Conservation (phyloP, 2,888 invertebrate species). For the Meloe dianella region DNA sequence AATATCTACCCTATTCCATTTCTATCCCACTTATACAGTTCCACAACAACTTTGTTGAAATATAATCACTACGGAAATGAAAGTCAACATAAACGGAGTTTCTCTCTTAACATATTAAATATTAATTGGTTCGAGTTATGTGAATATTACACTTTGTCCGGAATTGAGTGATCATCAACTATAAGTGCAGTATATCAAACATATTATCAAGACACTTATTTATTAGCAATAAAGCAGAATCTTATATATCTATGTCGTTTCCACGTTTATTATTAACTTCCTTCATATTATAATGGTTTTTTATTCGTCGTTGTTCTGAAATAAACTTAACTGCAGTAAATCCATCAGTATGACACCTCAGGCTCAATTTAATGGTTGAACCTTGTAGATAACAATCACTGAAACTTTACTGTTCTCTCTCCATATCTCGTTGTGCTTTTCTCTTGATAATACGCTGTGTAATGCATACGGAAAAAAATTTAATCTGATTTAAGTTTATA, state of each 20-base stretch:
- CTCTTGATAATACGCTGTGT: conserved; percentile 12
- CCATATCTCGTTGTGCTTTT: background rate
- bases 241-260: background rate
- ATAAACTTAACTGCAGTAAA: conserved; percentile 7
- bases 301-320: background rate
- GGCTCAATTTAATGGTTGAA: conserved; percentile 4
- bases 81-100: conserved; percentile 17
- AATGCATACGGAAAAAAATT: conserved; percentile 7
- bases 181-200: background rate
- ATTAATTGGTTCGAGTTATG: background rate
- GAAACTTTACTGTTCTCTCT: background rate
- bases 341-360: conserved; percentile 12
- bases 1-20: background rate
- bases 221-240: background rate
- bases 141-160: background rate
- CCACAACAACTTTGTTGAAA: conserved; percentile 14
- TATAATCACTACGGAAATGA: conserved; percentile 29
- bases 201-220: background rate
- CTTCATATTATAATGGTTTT: background rate
- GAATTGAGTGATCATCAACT: background rate
- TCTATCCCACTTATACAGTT: background rate
- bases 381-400: conserved; percentile 1
- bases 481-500: conserved; percentile 28
- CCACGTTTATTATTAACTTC: background rate
- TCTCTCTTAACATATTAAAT: background rate